A percentile compares a stretch with the other conserved stretches of the same genome.
phyloP scores from a whole-genome alignment of 2,113 vertebrate species.

The Symphodus melops region DNA sequence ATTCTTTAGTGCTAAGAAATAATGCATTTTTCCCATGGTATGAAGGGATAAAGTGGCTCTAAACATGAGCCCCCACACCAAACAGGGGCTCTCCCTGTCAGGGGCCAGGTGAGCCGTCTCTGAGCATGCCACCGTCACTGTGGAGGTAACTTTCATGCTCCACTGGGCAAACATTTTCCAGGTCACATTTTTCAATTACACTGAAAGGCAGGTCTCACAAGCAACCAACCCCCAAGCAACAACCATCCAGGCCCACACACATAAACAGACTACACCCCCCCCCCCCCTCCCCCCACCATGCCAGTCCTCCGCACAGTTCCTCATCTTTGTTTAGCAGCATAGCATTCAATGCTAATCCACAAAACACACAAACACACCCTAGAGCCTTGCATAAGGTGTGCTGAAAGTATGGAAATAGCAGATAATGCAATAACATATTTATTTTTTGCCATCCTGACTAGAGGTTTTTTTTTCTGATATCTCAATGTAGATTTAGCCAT shows the following conservation, averaged over 20 bases:
- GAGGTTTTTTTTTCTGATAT: constrained; percentile 5
- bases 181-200: constrained; percentile 90
- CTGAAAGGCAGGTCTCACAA: constrained; percentile 81
- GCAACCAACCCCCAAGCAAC: constrained; percentile 62
- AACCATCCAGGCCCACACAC: constrained; percentile 45
- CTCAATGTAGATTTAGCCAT: background rate
- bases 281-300: background rate
- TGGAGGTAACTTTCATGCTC: constrained; percentile 88
- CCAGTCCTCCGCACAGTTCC: constrained; percentile 22
- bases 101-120: constrained; percentile 79
- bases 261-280: constrained; percentile 63
- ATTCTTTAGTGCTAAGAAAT: constrained; percentile 80
- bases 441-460: constrained; percentile 13
- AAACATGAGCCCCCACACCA: constrained; percentile 73
- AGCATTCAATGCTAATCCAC: constrained; percentile 47
- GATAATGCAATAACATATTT: constrained; percentile 3
- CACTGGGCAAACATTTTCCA: constrained; percentile 87
- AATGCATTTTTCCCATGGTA: constrained; percentile 80
- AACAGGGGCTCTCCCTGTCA: constrained; percentile 73
- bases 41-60: constrained; percentile 82
- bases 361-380: constrained; percentile 56
- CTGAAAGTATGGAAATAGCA: constrained; percentile 34
- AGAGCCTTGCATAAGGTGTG: background rate
- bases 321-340: constrained; percentile 47
- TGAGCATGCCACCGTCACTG: constrained; percentile 68